Conservation (phyloP, 2,797 vertebrate species). For the Gephyroberyx darwinii region DNA sequence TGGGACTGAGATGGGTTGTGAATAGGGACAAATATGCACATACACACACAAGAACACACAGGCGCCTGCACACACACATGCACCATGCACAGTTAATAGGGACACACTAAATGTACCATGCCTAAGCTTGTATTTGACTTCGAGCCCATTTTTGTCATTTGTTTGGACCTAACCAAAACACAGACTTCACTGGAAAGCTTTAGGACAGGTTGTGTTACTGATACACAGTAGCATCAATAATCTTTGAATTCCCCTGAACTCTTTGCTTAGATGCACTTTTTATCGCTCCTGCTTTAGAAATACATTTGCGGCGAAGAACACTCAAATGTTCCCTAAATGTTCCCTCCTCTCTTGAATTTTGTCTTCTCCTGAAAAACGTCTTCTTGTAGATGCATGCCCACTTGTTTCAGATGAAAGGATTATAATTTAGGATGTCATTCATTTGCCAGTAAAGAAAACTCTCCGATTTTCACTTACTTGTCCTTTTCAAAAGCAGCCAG, state of each 20-base stretch:
- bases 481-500: neutral
- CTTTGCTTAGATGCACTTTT: constrained; percentile 12
- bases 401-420: neutral
- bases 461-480: neutral
- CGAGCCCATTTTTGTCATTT: constrained; percentile 54
- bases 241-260: constrained; percentile 36
- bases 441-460: neutral
- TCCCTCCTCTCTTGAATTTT: neutral
- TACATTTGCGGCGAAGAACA: constrained; percentile 24
- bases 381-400: neutral
- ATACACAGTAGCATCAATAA: constrained; percentile 50
- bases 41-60: constrained; percentile 11
- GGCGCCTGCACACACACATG: neutral
- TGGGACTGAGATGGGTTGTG: constrained; percentile 8
- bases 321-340: constrained; percentile 37
- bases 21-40: constrained; percentile 19
- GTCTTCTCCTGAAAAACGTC: constrained; percentile 13
- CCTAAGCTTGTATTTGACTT: constrained; percentile 3
- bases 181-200: constrained; percentile 58
- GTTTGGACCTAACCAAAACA: constrained; percentile 57
- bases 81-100: constrained; percentile 18
- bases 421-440: neutral
- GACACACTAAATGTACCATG: constrained; percentile 33
- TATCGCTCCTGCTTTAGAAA: constrained; percentile 28
- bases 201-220: constrained; percentile 24